These are phyloP conservation scores for Spodoptera frugiperda DNA, from an alignment of 1,140 invertebrate genomes.

Conservation along the genomic window DNA sequence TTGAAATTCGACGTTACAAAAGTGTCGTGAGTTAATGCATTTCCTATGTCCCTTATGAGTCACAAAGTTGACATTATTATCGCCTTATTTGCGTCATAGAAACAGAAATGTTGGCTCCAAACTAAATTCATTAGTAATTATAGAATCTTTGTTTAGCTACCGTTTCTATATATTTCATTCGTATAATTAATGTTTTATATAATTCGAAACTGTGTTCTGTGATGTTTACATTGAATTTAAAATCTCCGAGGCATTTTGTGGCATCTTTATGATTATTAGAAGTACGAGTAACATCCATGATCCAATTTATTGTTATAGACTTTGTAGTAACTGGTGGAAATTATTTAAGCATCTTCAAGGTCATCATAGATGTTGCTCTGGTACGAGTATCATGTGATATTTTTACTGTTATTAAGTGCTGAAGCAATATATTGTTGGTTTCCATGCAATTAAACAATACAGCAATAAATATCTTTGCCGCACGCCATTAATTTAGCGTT, in stretches of 20 bases:
- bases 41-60: constrained; percentile 11
- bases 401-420: constrained; percentile 29
- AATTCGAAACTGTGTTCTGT: constrained; percentile 17
- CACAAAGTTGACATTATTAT: constrained; percentile 26
- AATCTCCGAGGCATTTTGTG: constrained; percentile 61
- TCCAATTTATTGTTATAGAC: constrained; percentile 26
- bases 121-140: constrained; percentile 68
- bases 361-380: constrained; percentile 40
- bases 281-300: constrained; percentile 47
- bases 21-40: constrained; percentile 7
- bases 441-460: constrained; percentile 15
- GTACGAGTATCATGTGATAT: constrained; percentile 16
- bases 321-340: neutral
- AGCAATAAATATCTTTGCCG: constrained; percentile 17
- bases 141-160: constrained; percentile 76
- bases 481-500: constrained; percentile 16
- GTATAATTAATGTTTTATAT: constrained; percentile 54
- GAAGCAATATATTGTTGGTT: constrained; percentile 34
- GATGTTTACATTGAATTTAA: constrained; percentile 40
- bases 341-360: neutral
- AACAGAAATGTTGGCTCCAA: constrained; percentile 66
- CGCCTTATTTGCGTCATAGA: constrained; percentile 59
- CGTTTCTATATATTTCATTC: constrained; percentile 63
- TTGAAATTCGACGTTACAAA: neutral
- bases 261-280: constrained; percentile 59